Percentiles rank a stretch among this genome's conserved stretches.
phyloP scores from a whole-genome alignment of 2,888 invertebrate species.

The Lobophora halterata region DNA sequence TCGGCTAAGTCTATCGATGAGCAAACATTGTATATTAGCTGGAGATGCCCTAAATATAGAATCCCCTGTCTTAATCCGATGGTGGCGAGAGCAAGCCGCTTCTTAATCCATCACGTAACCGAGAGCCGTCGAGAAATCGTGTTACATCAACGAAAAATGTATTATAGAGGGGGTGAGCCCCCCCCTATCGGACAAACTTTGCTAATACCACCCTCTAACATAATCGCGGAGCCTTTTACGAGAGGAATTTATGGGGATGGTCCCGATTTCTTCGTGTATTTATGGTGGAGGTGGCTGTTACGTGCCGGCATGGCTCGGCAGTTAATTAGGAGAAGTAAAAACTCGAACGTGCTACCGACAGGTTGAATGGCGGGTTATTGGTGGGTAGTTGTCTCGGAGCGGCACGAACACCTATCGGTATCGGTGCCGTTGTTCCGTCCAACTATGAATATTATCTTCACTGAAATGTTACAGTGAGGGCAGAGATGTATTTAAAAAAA shows the following conservation, averaged over 20 bases:
- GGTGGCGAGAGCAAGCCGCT: conserved; percentile 70
- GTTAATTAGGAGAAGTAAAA: conserved; percentile 67
- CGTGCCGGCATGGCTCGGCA: conserved; percentile 64
- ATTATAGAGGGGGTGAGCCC: conserved; percentile 70
- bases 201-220: conserved; percentile 81
- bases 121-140: conserved; percentile 80
- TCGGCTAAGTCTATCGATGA: conserved; percentile 67
- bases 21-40: conserved; percentile 75
- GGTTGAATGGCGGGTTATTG: conserved; percentile 36
- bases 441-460: conserved; percentile 23
- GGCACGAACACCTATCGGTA: conserved; percentile 20
- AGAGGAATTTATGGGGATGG: conserved; percentile 80
- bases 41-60: conserved; percentile 73
- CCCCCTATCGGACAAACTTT: conserved; percentile 78
- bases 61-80: conserved; percentile 69
- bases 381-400: conserved; percentile 21
- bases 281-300: conserved; percentile 71
- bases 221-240: conserved; percentile 81
- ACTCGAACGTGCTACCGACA: conserved; percentile 35
- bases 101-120: conserved; percentile 82
- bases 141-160: conserved; percentile 82
- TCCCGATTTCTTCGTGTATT: conserved; percentile 79
- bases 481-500: too few relatives aligned
- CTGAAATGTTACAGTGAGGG: too few relatives aligned
- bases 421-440: conserved; percentile 2